Evolutionary conservation across 23 tunicate species (phyloP).

Genomic region (Botrylloides violaceus): DNA sequence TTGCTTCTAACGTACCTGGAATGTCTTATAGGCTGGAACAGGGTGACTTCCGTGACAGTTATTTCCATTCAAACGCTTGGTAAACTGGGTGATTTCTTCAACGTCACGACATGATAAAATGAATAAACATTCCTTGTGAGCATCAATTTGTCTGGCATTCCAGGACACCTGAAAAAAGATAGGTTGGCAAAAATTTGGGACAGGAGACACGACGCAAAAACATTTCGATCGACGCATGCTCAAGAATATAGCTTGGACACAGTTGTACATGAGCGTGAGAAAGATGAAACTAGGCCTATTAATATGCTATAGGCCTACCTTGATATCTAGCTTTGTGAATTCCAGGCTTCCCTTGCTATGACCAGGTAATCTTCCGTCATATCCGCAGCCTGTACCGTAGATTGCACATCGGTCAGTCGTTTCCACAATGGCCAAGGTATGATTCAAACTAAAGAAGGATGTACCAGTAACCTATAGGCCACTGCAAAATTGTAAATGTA

Average conservation of each 20-base stretch:
- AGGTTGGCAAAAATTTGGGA: no score
- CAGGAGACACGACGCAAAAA: no score
- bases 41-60: neutral
- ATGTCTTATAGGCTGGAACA: constrained; percentile 37
- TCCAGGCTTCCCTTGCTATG: constrained; percentile 66
- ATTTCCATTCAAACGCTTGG: constrained; percentile 5
- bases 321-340: constrained; percentile 56
- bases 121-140: constrained; percentile 79
- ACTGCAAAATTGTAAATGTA: no score
- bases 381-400: constrained; percentile 81
- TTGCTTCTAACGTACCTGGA: no score
- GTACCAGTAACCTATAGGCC: no score
- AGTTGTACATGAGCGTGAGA: no score
- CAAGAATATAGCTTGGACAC: no score
- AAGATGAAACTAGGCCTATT: no score
- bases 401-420: constrained; percentile 30
- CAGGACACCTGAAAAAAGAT: constrained; percentile 54
- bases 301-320: no score
- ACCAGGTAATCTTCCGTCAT: constrained; percentile 83
- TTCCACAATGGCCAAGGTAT: constrained; percentile 82
- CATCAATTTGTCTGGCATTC: constrained; percentile 67
- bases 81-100: constrained; percentile 20
- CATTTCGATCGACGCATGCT: no score
- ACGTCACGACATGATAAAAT: constrained; percentile 66
- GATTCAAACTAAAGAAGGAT: constrained; percentile 83